A percentile compares a stretch with the other conserved stretches of the same genome.
phyloP scores from a whole-genome alignment of 2,888 invertebrate species.

The Eurois occulta region DNA sequence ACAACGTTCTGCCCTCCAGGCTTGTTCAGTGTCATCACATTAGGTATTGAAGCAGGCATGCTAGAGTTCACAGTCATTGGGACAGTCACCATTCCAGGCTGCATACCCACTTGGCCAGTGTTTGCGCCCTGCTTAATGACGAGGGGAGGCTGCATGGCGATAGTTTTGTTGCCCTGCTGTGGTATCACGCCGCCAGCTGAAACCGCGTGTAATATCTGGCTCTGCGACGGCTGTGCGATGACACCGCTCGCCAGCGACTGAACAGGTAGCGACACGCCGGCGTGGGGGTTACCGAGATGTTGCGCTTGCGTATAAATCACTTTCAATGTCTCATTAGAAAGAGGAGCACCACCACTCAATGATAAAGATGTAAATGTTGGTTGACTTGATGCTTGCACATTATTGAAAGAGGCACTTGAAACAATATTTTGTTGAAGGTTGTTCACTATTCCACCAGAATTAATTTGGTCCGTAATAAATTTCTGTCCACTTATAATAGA shows the following conservation, averaged over 20 bases:
- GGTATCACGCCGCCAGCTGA: constrained; percentile 82
- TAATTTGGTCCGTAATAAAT: constrained; percentile 78
- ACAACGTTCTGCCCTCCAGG: constrained; percentile 88
- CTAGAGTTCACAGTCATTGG: constrained; percentile 92
- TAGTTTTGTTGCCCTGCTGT: constrained; percentile 75
- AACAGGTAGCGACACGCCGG: constrained; percentile 75
- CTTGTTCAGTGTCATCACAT: constrained; percentile 92
- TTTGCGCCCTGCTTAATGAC: constrained; percentile 86
- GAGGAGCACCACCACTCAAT: constrained; percentile 77
- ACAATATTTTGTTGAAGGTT: constrained; percentile 80
- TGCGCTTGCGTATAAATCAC: constrained; percentile 90
- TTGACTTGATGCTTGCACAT: constrained; percentile 73
- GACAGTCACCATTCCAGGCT: constrained; percentile 91
- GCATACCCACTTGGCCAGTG: constrained; percentile 83
- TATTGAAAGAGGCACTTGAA: constrained; percentile 74
- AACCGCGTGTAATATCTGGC: constrained; percentile 88
- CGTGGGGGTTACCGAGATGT: constrained; percentile 81
- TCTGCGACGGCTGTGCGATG: constrained; percentile 90
- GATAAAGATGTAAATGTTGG: constrained; percentile 73
- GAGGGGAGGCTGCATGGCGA: constrained; percentile 86
- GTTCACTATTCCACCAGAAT: constrained; percentile 74
- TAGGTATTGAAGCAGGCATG: constrained; percentile 90
- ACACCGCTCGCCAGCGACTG: constrained; percentile 93
- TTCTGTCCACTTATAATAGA: constrained; percentile 88
- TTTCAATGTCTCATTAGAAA: constrained; percentile 89